Base-by-base conservation (phyloP, 2,113 vertebrate species). In the Camelus bactrianus region DNA sequence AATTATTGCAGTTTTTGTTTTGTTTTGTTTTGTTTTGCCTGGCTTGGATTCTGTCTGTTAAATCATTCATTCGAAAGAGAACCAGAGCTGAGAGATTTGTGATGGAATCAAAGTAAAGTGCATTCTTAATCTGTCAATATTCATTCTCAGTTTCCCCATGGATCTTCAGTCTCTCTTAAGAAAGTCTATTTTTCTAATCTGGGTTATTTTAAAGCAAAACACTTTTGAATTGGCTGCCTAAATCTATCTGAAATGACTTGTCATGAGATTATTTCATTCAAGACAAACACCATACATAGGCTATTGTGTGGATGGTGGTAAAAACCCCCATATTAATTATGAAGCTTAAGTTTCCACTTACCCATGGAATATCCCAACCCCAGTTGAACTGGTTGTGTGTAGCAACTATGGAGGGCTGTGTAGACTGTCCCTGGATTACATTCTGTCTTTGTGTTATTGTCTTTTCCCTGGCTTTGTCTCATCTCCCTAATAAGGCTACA, bases 181-280 rank as follows among this genome's bases (percentile, higher is more conserved):
- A 70, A 56, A 64, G 35, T 67, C 38, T 80, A 3, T 76, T 89
- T 83, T 95, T 83, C 42, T 94, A 60, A 92, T 73, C 9, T 84
- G 32, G 11, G 8, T 95, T 95, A 77, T 72, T 87, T 96, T 76
- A 80, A 96, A 67, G n/a, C 38, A 95, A 96, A 90, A 72, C 85
- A 10, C 16, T 79, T 10, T 80, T 58, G 8, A 93, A 75, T 90
- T 72, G 67, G 20, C 46, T 76, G n/a, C n/a, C 38, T 87, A 83
- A 83, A 38, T 87, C 15, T 76, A 54, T 28, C 42, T 92, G 80
- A 93, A 88, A 76, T 82, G 8, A 93, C 77, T 62, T 86, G 19
- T 38, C 65, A 67, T 86, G 1, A 79, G 79, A 80, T 38, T 48
- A 58, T 81, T 85, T 76, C 62, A 26, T 69, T 56, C 7, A 81